A percentile compares a stretch with the other conserved stretches of the same genome.
These are phyloP conservation scores for Drosophila auraria DNA, from an alignment of 1,140 invertebrate species.

Conservation along the genomic window DNA sequence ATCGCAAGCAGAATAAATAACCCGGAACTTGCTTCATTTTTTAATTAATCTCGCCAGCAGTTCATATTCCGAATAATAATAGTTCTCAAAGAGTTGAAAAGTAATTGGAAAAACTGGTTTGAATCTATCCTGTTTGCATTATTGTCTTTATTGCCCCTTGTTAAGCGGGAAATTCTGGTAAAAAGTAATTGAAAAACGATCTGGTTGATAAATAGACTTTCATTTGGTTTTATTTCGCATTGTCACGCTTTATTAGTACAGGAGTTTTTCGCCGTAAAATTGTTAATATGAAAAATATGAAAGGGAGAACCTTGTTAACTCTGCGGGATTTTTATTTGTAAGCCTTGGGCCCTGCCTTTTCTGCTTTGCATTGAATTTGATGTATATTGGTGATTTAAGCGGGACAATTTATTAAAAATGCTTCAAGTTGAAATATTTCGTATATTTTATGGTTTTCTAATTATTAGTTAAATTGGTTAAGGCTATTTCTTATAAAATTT, in stretches of 20 bases:
- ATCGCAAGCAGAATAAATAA: background rate
- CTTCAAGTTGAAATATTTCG: no score
- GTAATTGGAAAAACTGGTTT: background rate
- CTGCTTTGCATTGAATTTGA: no score
- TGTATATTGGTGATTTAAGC: no score
- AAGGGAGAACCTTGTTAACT: no score
- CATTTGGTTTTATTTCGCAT: background rate
- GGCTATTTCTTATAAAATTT: no score
- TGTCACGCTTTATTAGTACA: background rate
- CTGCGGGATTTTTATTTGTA: no score
- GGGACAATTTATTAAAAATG: no score
- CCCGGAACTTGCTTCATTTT: constrained; percentile 1
- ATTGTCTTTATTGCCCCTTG: background rate
- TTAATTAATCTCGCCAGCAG: background rate
- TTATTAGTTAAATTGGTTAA: no score
- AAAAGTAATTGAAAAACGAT: background rate
- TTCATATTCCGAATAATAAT: background rate
- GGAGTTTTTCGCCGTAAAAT: background rate
- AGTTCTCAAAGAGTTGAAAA: background rate
- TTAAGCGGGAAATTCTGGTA: background rate
- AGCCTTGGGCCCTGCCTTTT: no score
- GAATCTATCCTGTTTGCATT: background rate
- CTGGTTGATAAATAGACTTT: background rate
- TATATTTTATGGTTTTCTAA: no score
- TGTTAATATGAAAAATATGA: no score